Percentiles rank a stretch among this genome's conserved stretches.
phyloP scores from a whole-genome alignment of 64 coral and sea anemone species.

The Actinia tenebrosa region DNA sequence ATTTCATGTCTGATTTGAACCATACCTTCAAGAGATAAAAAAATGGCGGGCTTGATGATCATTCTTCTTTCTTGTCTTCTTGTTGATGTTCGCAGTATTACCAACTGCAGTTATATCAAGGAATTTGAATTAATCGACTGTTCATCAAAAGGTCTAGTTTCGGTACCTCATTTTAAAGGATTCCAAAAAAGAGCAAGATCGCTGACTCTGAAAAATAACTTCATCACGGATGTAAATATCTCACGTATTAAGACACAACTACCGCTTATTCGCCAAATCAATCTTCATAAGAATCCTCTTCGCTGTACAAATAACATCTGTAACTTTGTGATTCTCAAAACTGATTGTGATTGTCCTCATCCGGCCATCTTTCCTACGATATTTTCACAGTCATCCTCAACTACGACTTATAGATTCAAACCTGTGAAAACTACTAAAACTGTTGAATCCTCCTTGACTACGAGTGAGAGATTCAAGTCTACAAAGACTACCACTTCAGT shows the following conservation, averaged over 20 bases:
- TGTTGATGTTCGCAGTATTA: background rate
- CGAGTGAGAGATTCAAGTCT: too few species aligned
- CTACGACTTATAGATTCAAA: too few species aligned
- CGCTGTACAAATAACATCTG: background rate
- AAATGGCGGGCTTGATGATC: background rate
- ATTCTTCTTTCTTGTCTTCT: background rate
- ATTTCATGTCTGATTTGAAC: background rate
- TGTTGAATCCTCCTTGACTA: too few species aligned
- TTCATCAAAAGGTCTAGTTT: background rate
- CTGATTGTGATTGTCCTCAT: background rate
- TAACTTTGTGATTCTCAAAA: background rate
- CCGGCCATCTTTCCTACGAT: background rate
- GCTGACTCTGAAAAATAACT: background rate
- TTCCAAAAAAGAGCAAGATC: background rate
- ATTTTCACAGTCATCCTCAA: too few species aligned
- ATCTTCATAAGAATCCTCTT: slow-evolving; percentile 4
- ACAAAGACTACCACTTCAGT: background rate
- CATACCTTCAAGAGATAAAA: background rate
- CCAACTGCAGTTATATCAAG: background rate
- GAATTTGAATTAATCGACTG: slow-evolving; percentile 8
- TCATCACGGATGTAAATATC: slow-evolving; percentile 7
- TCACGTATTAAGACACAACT: background rate
- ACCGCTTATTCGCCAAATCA: background rate
- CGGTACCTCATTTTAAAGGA: slow-evolving; percentile 4
- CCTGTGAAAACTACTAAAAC: too few species aligned